Evolutionary conservation across 2,113 vertebrate genomes (phyloP).

Genomic region (Actinemys pallida): DNA sequence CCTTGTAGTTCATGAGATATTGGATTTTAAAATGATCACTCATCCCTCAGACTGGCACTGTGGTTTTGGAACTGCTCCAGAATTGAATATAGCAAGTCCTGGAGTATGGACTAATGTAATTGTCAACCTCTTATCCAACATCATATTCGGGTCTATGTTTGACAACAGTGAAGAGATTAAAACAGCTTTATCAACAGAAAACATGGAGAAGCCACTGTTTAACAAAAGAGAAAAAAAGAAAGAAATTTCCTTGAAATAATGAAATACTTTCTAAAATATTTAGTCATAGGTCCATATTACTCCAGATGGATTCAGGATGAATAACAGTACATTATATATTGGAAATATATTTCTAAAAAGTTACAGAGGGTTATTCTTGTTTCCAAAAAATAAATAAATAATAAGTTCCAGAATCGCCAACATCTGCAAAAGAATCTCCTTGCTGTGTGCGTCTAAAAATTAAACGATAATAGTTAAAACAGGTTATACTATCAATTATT

Average conservation of each 20-base stretch:
- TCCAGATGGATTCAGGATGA: background rate
- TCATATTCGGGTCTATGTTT: background rate
- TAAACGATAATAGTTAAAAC: slow-evolving; percentile 27
- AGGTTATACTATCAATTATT: background rate
- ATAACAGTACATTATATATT: background rate
- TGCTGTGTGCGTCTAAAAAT: background rate
- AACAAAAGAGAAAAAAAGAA: slow-evolving; percentile 4
- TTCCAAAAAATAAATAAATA: background rate
- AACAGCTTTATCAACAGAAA: background rate
- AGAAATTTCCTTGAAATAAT: slow-evolving; percentile 9
- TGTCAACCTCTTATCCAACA: background rate
- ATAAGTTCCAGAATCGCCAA: background rate
- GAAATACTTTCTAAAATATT: slow-evolving; percentile 5
- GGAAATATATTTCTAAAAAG: background rate
- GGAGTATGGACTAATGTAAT: accelerated
- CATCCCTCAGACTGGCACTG: background rate
- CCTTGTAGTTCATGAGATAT: background rate
- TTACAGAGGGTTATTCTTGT: background rate
- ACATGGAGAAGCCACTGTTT: background rate
- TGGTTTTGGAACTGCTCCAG: background rate
- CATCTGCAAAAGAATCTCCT: slow-evolving; percentile 9
- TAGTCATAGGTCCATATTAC: background rate
- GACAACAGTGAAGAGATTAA: slow-evolving; percentile 6
- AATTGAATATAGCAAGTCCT: background rate
- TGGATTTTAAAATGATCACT: background rate